Evolutionary conservation across 2,888 invertebrate genomes (phyloP).

Genomic region (Linyphia triangularis): DNA sequence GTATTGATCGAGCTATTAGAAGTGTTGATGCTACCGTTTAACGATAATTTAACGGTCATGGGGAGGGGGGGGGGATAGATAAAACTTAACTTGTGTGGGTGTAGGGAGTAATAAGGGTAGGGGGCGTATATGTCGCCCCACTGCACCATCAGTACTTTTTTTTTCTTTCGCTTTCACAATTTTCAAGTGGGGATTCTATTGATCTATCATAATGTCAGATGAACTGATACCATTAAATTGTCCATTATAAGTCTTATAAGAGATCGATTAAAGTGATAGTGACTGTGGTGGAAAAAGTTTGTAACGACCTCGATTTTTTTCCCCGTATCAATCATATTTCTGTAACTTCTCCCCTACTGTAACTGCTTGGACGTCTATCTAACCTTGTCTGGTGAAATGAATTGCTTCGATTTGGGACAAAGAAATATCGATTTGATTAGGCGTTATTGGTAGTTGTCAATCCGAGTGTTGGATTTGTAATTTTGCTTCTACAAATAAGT

Average conservation of each 20-base stretch:
- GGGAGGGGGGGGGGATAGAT: neutral
- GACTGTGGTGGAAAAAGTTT: conserved; percentile 9
- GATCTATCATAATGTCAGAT: conserved; percentile 68
- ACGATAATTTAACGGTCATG: conserved; percentile 61
- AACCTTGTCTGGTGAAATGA: neutral
- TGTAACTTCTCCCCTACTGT: neutral
- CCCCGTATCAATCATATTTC: neutral
- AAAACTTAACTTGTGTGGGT: conserved; percentile 62
- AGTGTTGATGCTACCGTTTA: conserved; percentile 74
- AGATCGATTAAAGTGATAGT: conserved; percentile 58
- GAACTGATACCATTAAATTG: conserved; percentile 70
- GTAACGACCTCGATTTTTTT: neutral
- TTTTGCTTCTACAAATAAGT: neutral
- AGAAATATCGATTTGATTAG: neutral
- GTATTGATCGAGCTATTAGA: conserved; percentile 71
- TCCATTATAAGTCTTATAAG: conserved; percentile 66
- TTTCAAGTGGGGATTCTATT: conserved; percentile 18
- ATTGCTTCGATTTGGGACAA: neutral
- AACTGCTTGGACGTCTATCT: neutral
- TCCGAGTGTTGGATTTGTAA: neutral
- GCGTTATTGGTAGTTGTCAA: neutral
- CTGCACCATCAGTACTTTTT: conserved; percentile 28
- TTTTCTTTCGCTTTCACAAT: conserved; percentile 20
- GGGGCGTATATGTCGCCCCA: conserved; percentile 31
- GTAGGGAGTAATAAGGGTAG: conserved; percentile 66